Evolutionary conservation across 2,113 vertebrate genomes (phyloP).

Genomic region (Passer montanus): DNA sequence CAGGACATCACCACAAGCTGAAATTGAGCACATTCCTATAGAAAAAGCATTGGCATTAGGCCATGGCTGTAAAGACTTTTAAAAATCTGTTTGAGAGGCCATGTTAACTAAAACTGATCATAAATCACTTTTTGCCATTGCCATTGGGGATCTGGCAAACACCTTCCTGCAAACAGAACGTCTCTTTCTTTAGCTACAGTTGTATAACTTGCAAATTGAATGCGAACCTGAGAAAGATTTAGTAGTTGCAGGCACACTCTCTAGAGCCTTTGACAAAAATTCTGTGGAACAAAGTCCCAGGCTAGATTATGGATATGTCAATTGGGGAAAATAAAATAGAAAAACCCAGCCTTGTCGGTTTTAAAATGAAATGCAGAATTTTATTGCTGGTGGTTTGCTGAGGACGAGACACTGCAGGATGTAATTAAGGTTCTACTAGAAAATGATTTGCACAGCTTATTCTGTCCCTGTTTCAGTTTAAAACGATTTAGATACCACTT

Average conservation of each 20-base stretch:
- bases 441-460: constrained; percentile 66
- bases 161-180: constrained; percentile 56
- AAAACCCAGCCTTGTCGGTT: constrained; percentile 32
- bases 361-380: constrained; percentile 59
- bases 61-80: constrained; percentile 23
- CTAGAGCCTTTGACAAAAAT: constrained; percentile 64
- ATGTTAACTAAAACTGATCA: constrained; percentile 52
- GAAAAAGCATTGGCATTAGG: constrained; percentile 2
- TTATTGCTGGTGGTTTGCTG: constrained; percentile 58
- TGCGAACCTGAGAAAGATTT: constrained; percentile 62
- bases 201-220: constrained; percentile 67
- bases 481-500: constrained; percentile 58
- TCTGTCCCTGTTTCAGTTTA: constrained; percentile 52
- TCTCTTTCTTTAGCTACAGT: constrained; percentile 51
- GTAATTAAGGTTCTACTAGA: constrained; percentile 64
- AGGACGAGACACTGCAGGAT: constrained; percentile 61
- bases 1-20: neutral
- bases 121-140: constrained; percentile 62
- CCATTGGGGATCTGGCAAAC: constrained; percentile 61
- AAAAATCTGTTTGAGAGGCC: constrained; percentile 51
- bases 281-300: constrained; percentile 60
- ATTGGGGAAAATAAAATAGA: constrained; percentile 56
- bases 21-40: neutral
- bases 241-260: constrained; percentile 55
- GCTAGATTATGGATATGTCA: constrained; percentile 62